These are phyloP conservation scores for Ondatra zibethicus DNA, from an alignment of 2,113 vertebrate genomes.

Conservation along the genomic window DNA sequence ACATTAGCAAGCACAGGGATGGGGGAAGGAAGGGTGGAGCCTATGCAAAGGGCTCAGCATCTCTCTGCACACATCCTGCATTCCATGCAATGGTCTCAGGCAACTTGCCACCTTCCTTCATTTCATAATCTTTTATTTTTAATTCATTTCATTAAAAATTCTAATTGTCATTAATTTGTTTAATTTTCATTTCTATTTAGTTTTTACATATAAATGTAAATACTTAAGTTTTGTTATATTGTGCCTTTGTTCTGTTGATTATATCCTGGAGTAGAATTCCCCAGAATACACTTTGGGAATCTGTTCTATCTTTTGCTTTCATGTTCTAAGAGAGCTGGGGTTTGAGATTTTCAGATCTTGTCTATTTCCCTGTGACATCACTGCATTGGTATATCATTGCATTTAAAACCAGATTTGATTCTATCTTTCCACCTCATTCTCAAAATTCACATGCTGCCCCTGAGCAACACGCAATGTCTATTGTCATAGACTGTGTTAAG, in stretches of 20 bases:
- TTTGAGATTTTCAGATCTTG: neutral
- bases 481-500: neutral
- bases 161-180: neutral
- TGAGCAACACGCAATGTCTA: neutral
- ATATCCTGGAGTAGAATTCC: neutral
- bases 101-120: neutral
- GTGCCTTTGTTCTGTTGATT: neutral
- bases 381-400: rapidly evolving
- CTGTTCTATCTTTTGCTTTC: too few species aligned
- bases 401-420: neutral
- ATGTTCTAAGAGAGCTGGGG: neutral
- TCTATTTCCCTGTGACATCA: neutral
- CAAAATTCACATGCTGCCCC: neutral
- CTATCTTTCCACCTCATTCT: neutral
- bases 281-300: neutral
- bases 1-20: neutral
- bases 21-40: neutral
- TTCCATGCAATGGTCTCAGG: too few species aligned
- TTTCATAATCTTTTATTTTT: neutral
- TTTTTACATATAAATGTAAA: neutral
- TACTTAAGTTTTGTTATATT: neutral
- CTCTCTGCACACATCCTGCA: neutral
- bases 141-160: neutral
- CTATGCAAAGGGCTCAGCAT: rapidly evolving
- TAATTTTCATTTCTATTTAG: neutral